Percentiles rank a stretch among this genome's conserved stretches.
phyloP scores from a whole-genome alignment of 1,140 invertebrate species.

The Diabrotica virgifera region DNA sequence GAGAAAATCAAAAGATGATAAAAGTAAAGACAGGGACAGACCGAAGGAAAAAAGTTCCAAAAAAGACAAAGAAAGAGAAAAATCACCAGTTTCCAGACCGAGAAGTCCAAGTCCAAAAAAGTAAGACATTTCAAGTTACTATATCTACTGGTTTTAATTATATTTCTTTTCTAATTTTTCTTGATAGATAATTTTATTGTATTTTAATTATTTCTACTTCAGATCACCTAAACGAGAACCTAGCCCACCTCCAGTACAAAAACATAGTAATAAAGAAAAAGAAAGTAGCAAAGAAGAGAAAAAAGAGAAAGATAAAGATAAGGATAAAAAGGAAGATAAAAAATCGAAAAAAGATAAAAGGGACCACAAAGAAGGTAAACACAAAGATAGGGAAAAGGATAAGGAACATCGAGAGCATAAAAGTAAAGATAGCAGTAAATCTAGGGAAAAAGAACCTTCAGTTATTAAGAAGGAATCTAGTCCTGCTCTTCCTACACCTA shows the following conservation, averaged over 20 bases:
- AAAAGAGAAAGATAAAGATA: conserved; percentile 50
- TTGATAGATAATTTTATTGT: background rate
- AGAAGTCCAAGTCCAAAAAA: conserved; percentile 35
- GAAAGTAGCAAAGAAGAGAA: conserved; percentile 48
- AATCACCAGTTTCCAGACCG: conserved; percentile 26
- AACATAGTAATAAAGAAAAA: conserved; percentile 42
- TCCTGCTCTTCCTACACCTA: background rate
- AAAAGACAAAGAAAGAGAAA: conserved; percentile 43
- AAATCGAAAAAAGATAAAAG: conserved; percentile 50
- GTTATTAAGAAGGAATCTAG: conserved; percentile 7
- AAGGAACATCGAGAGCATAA: conserved; percentile 40
- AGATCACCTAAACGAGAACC: conserved; percentile 48
- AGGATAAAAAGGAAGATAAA: conserved; percentile 35
- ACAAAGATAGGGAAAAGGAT: conserved; percentile 40
- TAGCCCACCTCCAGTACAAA: conserved; percentile 50
- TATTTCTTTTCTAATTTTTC: background rate
- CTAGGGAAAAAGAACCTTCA: conserved; percentile 28
- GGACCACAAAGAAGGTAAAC: conserved; percentile 42
- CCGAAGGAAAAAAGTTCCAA: conserved; percentile 63
- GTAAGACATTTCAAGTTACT: conserved; percentile 4
- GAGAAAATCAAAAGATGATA: conserved; percentile 61
- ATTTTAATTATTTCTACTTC: background rate
- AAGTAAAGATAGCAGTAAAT: conserved; percentile 38
- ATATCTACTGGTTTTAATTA: too few relatives aligned
- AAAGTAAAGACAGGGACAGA: conserved; percentile 62